Evolutionary conservation across 2,797 vertebrate species (phyloP).

Genomic region (Micromesistius poutassou): DNA sequence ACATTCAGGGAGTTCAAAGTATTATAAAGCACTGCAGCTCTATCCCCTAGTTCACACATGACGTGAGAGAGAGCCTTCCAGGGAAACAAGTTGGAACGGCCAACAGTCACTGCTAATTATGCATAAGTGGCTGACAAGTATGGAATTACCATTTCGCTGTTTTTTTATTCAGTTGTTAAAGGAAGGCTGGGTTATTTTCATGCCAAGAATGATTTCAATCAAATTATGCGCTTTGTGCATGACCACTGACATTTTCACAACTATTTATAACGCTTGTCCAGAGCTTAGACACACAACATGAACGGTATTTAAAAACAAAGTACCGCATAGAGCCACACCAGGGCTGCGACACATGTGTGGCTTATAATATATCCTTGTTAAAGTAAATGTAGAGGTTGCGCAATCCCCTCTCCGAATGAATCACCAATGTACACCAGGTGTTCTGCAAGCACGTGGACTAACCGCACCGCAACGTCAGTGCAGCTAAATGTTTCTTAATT

Average conservation of each 20-base stretch:
- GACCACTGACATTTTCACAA: conserved; percentile 1
- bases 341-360: background rate
- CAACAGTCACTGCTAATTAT: conserved; percentile 8
- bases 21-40: background rate
- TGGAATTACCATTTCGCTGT: conserved; percentile 8
- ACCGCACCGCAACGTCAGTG: background rate
- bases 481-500: conserved; percentile 18
- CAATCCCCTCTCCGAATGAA: background rate
- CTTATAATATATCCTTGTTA: conserved; percentile 9
- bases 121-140: conserved; percentile 11
- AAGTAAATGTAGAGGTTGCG: background rate
- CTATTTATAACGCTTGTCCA: background rate
- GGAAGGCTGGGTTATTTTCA: background rate
- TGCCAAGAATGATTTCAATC: background rate
- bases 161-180: background rate
- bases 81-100: background rate
- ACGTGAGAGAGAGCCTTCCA: background rate
- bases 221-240: background rate
- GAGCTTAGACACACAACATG: background rate
- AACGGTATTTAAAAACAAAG: background rate
- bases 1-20: background rate
- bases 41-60: background rate
- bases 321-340: background rate
- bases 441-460: no score
- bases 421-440: background rate